Evolutionary conservation across 2,888 invertebrate genomes (phyloP).

Genomic region (Sinohyriopsis cumingii): DNA sequence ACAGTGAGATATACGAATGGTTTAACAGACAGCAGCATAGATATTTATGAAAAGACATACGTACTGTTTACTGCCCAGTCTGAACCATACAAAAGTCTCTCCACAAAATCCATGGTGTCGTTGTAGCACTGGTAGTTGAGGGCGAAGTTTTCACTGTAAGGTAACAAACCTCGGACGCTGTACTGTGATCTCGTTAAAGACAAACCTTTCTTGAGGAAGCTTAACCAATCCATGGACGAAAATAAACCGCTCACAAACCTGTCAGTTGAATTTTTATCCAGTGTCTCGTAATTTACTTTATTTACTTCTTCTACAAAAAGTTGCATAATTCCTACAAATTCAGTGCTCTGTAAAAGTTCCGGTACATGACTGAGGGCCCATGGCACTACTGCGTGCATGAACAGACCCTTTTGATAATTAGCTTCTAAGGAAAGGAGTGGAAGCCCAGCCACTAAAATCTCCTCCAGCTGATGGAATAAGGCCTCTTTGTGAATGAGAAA

Average conservation of each 20-base stretch:
- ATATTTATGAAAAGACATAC: slow-evolving; percentile 3
- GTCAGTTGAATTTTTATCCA: too few species aligned
- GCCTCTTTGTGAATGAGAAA: too few species aligned
- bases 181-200: slow-evolving; percentile 10
- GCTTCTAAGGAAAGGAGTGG: slow-evolving; percentile 19
- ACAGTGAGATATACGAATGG: too few species aligned
- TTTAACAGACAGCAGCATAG: neutral
- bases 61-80: slow-evolving; percentile 43
- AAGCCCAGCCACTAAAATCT: slow-evolving; percentile 11
- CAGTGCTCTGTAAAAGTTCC: slow-evolving; percentile 7
- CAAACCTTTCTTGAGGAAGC: too few species aligned
- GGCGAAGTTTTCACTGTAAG: slow-evolving; percentile 17
- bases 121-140: slow-evolving; percentile 35
- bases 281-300: too few species aligned
- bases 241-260: too few species aligned
- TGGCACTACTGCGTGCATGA: slow-evolving; percentile 12
- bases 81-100: slow-evolving; percentile 25
- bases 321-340: slow-evolving; percentile 10
- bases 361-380: slow-evolving; percentile 19
- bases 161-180: slow-evolving; percentile 21
- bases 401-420: slow-evolving; percentile 6
- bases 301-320: neutral
- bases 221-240: too few species aligned
- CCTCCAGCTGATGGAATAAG: slow-evolving; percentile 10
- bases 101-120: slow-evolving; percentile 37